These are phyloP conservation scores for Pungitius pungitius DNA, from an alignment of 2,113 vertebrate genomes.

Conservation along the genomic window DNA sequence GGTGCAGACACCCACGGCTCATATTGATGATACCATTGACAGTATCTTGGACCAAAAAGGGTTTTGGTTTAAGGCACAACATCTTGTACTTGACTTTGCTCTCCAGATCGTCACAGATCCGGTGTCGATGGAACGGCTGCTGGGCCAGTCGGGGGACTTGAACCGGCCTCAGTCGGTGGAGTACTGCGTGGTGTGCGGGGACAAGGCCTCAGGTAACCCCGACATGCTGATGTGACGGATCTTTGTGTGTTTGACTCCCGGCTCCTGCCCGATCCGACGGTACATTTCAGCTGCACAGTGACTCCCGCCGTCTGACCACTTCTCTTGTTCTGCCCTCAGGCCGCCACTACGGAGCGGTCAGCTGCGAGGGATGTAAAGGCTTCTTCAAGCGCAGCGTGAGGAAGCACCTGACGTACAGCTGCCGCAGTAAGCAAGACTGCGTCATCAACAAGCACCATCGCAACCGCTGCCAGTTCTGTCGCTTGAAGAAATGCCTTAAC, in stretches of 20 bases:
- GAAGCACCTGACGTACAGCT: constrained; percentile 97
- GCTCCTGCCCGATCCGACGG: neutral
- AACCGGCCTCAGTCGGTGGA: constrained; percentile 92
- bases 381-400: constrained; percentile 99
- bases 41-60: neutral
- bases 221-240: neutral
- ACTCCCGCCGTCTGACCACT: neutral
- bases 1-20: constrained; percentile 72
- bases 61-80: neutral
- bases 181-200: constrained; percentile 96
- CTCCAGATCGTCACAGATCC: constrained; percentile 93
- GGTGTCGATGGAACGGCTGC: constrained; percentile 91
- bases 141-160: constrained; percentile 89
- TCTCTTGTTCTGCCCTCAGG: constrained; percentile 78
- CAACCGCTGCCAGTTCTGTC: constrained; percentile 98
- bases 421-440: constrained; percentile 97
- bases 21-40: neutral
- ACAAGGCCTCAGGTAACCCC: constrained; percentile 94
- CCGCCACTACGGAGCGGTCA: constrained; percentile 98
- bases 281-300: neutral
- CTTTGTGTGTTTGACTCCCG: neutral
- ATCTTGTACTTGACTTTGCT: constrained; percentile 21
- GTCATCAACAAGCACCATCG: constrained; percentile 99
- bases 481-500: constrained; percentile 95
- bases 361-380: constrained; percentile 98